These are phyloP conservation scores for Dunckerocampus dactyliophorus DNA, from an alignment of 2,113 vertebrate species.

Conservation along the genomic window DNA sequence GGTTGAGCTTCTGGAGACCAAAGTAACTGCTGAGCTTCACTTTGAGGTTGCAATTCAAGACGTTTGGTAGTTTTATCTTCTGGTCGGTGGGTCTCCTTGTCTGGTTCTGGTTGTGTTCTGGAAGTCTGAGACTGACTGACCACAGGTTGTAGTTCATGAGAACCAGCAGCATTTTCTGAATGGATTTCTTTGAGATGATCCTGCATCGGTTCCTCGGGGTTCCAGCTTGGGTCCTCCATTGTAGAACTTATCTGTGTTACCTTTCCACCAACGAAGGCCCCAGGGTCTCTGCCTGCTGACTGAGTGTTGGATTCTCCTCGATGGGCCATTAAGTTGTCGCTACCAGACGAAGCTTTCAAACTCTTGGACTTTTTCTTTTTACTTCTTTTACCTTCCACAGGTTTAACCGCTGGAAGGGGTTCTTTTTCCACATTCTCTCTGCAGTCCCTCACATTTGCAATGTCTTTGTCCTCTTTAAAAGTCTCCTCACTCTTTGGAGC, in stretches of 20 bases:
- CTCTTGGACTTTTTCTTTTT: conserved; percentile 52
- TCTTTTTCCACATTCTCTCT: not conserved
- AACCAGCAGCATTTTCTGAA: conserved; percentile 1
- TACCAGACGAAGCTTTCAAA: conserved; percentile 1
- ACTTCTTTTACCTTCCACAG: conserved; percentile 26
- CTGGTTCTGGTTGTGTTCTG: conserved; percentile 11
- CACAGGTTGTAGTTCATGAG: not conserved
- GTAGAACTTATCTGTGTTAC: conserved; percentile 10
- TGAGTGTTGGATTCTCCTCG: conserved; percentile 1
- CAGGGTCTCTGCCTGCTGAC: conserved; percentile 1
- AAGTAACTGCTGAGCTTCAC: conserved; percentile 10
- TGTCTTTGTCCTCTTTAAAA: conserved; percentile 11
- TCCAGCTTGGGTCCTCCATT: conserved; percentile 8
- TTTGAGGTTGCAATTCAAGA: conserved; percentile 7
- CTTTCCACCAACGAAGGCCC: not conserved
- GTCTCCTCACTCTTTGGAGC: conserved; percentile 2
- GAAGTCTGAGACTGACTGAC: not conserved
- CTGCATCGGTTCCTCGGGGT: not conserved
- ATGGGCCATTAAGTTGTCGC: not conserved
- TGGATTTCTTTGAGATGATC: not conserved
- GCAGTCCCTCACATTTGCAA: not conserved
- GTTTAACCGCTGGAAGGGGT: conserved; percentile 17
- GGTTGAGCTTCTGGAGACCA: conserved; percentile 14
- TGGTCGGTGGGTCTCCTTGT: conserved; percentile 19
- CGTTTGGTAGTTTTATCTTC: not conserved